A percentile compares a stretch with the other conserved stretches of the same genome.
phyloP scores from a whole-genome alignment of 2,797 vertebrate species.

The Micropoecilia bifurca region DNA sequence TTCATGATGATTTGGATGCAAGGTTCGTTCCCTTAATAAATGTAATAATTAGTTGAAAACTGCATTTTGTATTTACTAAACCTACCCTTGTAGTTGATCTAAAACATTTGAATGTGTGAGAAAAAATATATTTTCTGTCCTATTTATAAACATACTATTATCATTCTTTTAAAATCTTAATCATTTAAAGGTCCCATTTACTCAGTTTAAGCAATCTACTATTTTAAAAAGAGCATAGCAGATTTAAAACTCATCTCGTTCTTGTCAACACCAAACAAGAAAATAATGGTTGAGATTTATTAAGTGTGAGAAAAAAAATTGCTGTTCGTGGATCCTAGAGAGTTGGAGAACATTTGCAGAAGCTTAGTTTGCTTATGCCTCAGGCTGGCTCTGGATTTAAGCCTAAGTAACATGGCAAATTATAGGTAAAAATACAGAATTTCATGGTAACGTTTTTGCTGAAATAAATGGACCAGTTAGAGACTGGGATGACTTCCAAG shows the following conservation, averaged over 20 bases:
- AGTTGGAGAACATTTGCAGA: background rate
- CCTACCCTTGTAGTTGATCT: background rate
- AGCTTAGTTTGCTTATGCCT: background rate
- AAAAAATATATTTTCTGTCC: background rate
- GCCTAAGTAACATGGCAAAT: background rate
- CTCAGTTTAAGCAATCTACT: background rate
- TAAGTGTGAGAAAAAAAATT: background rate
- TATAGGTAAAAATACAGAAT: background rate
- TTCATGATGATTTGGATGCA: background rate
- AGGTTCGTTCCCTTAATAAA: background rate
- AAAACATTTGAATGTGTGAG: background rate
- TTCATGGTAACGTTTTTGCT: constrained; percentile 1
- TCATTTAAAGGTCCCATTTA: background rate
- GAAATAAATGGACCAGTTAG: background rate
- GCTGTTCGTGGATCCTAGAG: background rate
- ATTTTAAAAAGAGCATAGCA: background rate
- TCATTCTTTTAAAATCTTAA: background rate
- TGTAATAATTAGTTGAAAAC: background rate
- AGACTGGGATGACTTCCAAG: constrained; percentile 36
- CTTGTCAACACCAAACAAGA: background rate
- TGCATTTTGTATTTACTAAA: background rate
- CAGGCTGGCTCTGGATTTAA: background rate
- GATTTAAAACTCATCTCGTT: background rate
- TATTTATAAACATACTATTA: background rate
- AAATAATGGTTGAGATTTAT: background rate